Percentiles rank a stretch among this genome's conserved stretches.
phyloP scores from a whole-genome alignment of 2,113 vertebrate genomes.

The Melanerpes formicivorus region DNA sequence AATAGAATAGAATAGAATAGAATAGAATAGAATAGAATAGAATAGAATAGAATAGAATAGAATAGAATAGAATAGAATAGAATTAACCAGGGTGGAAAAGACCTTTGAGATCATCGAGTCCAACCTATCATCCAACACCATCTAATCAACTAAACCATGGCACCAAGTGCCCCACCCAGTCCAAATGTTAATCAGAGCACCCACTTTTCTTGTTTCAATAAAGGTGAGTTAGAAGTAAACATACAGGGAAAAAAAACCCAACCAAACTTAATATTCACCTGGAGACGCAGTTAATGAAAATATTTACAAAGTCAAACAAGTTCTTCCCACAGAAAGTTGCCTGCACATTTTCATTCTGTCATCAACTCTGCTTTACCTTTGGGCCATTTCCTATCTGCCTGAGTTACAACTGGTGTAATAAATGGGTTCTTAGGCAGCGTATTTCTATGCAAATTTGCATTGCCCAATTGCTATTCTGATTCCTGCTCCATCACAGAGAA shows the following conservation, averaged over 20 bases:
- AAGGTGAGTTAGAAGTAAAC: not conserved
- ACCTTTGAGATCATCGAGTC: no score
- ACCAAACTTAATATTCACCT: not conserved
- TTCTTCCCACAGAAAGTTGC: constrained; percentile 27
- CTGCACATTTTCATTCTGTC: constrained; percentile 11
- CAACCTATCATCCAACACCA: no score
- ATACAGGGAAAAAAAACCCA: not conserved
- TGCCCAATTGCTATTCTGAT: constrained; percentile 44
- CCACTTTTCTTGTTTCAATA: not conserved
- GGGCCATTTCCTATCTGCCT: constrained; percentile 53
- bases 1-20: no score
- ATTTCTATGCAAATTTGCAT: constrained; percentile 62
- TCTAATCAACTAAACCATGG: no score
- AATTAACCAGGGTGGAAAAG: no score
- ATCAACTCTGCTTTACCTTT: constrained; percentile 43
- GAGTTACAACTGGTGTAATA: constrained; percentile 51
- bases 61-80: no score
- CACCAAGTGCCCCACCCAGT: no score
- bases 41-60: no score
- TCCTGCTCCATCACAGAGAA: not conserved
- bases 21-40: no score
- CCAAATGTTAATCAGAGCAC: not conserved
- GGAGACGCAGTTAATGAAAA: constrained; percentile 35
- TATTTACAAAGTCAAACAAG: constrained; percentile 35
- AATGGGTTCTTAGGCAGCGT: constrained; percentile 40